phyloP scores from a whole-genome alignment of 1,140 invertebrate species.

The Drosophila mayri region DNA sequence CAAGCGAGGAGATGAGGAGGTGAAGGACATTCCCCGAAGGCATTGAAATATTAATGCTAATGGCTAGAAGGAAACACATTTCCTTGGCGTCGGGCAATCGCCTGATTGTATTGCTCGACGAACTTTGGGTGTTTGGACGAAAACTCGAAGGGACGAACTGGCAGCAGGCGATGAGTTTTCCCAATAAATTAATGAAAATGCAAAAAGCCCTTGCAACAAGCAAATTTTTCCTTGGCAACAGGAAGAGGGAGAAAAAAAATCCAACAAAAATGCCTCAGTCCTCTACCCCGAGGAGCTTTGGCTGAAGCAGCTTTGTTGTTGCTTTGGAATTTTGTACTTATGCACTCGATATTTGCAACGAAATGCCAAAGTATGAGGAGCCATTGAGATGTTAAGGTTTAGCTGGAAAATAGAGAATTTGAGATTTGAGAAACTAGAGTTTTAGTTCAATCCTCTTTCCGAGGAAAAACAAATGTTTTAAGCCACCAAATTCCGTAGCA shows the following conservation, averaged over 20 bases:
- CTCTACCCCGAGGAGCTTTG: neutral
- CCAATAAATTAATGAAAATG: conserved; percentile 74
- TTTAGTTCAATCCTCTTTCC: neutral
- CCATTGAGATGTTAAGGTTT: conserved; percentile 32
- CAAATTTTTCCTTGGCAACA: conserved; percentile 31
- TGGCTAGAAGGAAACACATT: conserved; percentile 70
- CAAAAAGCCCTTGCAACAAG: conserved; percentile 49
- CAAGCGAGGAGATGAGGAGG: neutral
- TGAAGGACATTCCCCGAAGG: conserved; percentile 31
- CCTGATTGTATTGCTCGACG: conserved; percentile 65
- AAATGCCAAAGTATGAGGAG: conserved; percentile 9
- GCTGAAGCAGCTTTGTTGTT: conserved; percentile 5
- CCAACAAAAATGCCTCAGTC: neutral
- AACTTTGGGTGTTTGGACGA: conserved; percentile 41
- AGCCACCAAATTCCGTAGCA: conserved; percentile 5
- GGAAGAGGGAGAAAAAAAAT: conserved; percentile 9
- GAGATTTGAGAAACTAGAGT: neutral
- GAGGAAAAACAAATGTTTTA: conserved; percentile 27
- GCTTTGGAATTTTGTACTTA: conserved; percentile 26
- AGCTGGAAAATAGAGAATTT: conserved; percentile 1
- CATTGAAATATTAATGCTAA: conserved; percentile 82
- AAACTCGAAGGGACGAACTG: conserved; percentile 32
- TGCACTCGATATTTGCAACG: conserved; percentile 33
- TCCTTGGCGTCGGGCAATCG: conserved; percentile 59
- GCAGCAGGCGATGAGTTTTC: conserved; percentile 53